Base-by-base conservation (phyloP, 2,888 invertebrate genomes). In the Leucophenga maculata region DNA sequence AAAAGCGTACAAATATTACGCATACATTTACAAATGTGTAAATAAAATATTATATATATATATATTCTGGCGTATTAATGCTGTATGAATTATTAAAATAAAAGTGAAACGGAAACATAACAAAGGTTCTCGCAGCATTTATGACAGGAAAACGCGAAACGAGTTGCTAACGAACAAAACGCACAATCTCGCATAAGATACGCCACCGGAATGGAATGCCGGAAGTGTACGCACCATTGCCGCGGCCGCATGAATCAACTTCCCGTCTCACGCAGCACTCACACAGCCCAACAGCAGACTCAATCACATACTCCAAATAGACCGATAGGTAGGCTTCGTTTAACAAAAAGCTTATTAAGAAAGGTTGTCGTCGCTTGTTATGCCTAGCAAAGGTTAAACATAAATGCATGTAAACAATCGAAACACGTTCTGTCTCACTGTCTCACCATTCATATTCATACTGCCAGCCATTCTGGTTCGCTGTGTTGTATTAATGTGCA, bases 61-160 rank as follows among this genome's bases (percentile, higher is more conserved):
- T 46, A 22, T 39, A 39, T 39, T 39, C 11, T n/a, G 46, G 22
- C 44, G 48, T 64, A 20, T 64, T 82, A 80, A 83, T 83, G 83
- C 71, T 82, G 68, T 80, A 75, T 81, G 80, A 81, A 81, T 81
- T 81, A 81, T 81, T 81, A 83, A 81, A 81, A 81, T 81, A 81
- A 81, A 81, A 83, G 82, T 83, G 75, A 81, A 83, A 78, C 80
- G 80, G 80, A 81, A 81, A 81, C 74, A 82, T 83, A 80, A 81
- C 80, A 81, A 81, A 81, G 80, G 80, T 77, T 83, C 80, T 62
- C 76, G 80, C 80, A 73, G 76, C 80, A 83, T 80, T 80, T 80
- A 80, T 83, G 80, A 82, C 80, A 80, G 80, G 80, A 81, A 81
- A 83, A 82, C 80, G 80, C 82, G 75, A 78, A 80, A 80, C 76